Evolutionary conservation across 2,888 invertebrate species (phyloP), one percentile per base, ranked within the genome.

Genomic region (Leptura quadrifasciata): DNA sequence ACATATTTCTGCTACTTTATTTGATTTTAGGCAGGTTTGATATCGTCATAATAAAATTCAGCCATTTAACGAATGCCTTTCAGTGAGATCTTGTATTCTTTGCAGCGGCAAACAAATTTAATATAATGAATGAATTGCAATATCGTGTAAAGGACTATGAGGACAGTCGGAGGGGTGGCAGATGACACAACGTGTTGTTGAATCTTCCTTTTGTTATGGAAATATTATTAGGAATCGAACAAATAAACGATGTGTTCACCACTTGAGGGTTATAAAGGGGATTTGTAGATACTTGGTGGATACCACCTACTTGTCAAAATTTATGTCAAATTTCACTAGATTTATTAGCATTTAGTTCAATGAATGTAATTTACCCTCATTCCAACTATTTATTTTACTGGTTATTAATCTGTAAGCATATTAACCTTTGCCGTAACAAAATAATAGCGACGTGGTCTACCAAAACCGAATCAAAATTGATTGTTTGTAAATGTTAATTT

Each of bases 121-220:
- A 72, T 76, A 76, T 72, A 76, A 72, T 70, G 76, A 74, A 76
- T 76, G 76, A 70, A 74, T 74, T 71, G 76, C 70, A 70, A 65
- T 70, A 74, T 61, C 60, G 55, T 54, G 60, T 35, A 27, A 65
- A 65, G 57, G 39, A 35, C 21, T 21, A 58, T 17, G 20, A 39
- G 58, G 58, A 55, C 24, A 35, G 39, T 47, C 15, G 31, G 77
- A 78, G 72, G 80, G 81, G 77, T 78, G 78, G 78, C 80, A 81
- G 80, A 81, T 80, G 81, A 81, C 81, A 81, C 80, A 71, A 74
- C 57, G 58, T 39, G 77, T 75, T 80, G 80, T 80, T 77, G 75
- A 75, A 76, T 81, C 81, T 76, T 81, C 81, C 81, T 72, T 74
- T 81, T 81, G 79, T 81, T 17, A 81, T 81, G 80, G 72, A 77